Percentiles rank a stretch among this genome's conserved stretches.
phyloP scores from a whole-genome alignment of 2,888 invertebrate genomes.

The Ceramica pisi region DNA sequence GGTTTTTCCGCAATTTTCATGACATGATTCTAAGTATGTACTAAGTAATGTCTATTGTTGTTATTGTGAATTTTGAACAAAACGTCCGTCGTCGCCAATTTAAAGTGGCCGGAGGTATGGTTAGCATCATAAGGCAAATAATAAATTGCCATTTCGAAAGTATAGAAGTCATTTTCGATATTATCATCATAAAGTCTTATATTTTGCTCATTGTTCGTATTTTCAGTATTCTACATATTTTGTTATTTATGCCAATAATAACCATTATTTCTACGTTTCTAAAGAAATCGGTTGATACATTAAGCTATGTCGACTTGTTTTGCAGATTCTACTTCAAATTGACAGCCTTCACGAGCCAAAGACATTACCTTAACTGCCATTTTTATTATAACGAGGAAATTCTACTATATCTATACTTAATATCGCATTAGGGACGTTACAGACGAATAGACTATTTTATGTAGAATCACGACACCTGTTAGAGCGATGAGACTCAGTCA shows the following conservation, averaged over 20 bases:
- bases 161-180: not conserved
- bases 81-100: slow-evolving; percentile 17
- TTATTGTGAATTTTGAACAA: slow-evolving; percentile 34
- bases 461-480: slow-evolving; percentile 24
- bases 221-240: not conserved
- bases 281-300: not conserved
- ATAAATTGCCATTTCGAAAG: not conserved
- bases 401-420: slow-evolving; percentile 53
- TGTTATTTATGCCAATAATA: not conserved
- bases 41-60: slow-evolving; percentile 15
- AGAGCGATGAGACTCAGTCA: not conserved
- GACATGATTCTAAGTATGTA: slow-evolving; percentile 21
- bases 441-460: slow-evolving; percentile 32
- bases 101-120: slow-evolving; percentile 10
- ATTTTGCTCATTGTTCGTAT: not conserved
- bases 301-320: not conserved
- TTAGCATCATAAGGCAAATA: not conserved
- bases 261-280: not conserved
- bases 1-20: slow-evolving; percentile 32
- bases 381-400: slow-evolving; percentile 52
- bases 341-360: slow-evolving; percentile 45
- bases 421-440: slow-evolving; percentile 54
- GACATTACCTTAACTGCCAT: slow-evolving; percentile 46
- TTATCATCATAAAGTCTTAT: not conserved
- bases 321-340: slow-evolving; percentile 29